Conservation (phyloP, 23 tunicate species). For the Diplosoma virens region DNA sequence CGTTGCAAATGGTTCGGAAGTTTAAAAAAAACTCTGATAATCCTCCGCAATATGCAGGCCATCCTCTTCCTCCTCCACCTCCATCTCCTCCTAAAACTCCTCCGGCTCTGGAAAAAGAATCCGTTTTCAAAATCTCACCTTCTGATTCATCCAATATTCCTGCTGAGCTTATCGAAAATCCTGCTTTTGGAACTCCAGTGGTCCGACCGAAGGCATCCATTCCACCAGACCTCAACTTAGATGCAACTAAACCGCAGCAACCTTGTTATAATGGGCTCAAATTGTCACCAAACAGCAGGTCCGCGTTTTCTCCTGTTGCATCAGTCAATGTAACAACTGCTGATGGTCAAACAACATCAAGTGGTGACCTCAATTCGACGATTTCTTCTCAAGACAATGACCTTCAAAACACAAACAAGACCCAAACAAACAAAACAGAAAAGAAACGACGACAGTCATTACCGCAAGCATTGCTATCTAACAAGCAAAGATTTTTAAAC, state of each 20-base stretch:
- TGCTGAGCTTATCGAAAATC: background rate
- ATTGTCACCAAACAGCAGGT: constrained; percentile 31
- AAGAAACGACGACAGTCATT: constrained; percentile 11
- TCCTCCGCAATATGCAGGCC: background rate
- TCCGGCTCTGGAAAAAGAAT: background rate
- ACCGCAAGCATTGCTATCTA: constrained; percentile 5
- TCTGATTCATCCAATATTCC: background rate
- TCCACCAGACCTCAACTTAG: background rate
- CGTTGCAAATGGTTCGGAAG: background rate
- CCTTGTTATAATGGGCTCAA: constrained; percentile 1
- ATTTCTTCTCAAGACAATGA: background rate
- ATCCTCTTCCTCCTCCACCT: constrained; percentile 41
- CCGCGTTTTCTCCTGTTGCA: constrained; percentile 39
- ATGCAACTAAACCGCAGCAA: background rate
- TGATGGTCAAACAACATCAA: too few species aligned
- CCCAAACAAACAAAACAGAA: background rate
- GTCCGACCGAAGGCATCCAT: constrained; percentile 34
- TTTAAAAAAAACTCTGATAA: background rate
- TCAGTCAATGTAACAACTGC: constrained; percentile 1
- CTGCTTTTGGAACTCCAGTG: background rate
- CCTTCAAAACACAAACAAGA: background rate
- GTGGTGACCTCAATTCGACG: background rate
- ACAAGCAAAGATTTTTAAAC: constrained; percentile 28
- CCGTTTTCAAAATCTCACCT: background rate
- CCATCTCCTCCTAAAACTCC: constrained; percentile 37